Conservation (phyloP, 1,140 invertebrate genomes). For the Neelides sp. region DNA sequence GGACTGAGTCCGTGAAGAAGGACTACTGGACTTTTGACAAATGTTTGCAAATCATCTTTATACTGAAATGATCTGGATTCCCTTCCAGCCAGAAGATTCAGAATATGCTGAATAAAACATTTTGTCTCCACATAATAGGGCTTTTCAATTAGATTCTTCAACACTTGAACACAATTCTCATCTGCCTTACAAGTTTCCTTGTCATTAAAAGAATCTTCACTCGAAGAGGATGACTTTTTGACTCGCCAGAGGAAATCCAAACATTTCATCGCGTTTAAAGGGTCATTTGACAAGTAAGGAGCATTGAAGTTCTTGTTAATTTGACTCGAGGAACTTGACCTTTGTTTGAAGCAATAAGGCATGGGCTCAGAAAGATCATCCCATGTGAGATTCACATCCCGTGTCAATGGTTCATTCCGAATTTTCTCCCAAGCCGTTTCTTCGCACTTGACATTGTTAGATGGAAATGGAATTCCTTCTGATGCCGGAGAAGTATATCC, state of each 20-base stretch:
- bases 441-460: neutral
- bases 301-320: no score
- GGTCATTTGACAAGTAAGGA: no score
- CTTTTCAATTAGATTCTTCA: neutral
- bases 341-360: constrained; percentile 6
- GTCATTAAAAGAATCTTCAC: neutral
- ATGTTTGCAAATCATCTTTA: neutral
- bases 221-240: no score
- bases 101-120: constrained; percentile 11
- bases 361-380: constrained; percentile 6
- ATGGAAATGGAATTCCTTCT: neutral
- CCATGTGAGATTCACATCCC: constrained; percentile 12
- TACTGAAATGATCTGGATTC: constrained; percentile 15
- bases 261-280: no score
- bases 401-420: neutral
- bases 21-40: constrained; percentile 16
- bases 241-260: no score
- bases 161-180: neutral
- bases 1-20: constrained; percentile 22
- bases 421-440: constrained; percentile 9
- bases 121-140: constrained; percentile 5
- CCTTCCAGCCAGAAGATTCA: constrained; percentile 21
- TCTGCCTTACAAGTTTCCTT: neutral
- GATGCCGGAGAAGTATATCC: constrained; percentile 21
- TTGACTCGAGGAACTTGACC: no score